A percentile compares a stretch with the other conserved stretches of the same genome.
These are phyloP conservation scores for Pristionchus entomophagus DNA, from an alignment of 2,888 invertebrate genomes.

Conservation along the genomic window DNA sequence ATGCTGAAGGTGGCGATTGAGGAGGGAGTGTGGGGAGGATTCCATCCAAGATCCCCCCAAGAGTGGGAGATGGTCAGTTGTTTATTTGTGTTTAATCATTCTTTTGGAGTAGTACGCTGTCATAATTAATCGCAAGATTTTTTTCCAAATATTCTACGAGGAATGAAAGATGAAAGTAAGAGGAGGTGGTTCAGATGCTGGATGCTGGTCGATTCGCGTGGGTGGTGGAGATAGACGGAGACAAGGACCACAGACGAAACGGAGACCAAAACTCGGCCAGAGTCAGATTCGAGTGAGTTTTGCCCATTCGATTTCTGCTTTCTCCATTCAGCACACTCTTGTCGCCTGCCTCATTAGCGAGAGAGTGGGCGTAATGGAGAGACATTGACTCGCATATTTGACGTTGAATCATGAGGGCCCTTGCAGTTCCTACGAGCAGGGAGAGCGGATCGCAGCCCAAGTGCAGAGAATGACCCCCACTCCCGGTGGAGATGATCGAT, in stretches of 20 bases:
- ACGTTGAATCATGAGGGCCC: neutral
- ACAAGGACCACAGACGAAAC: neutral
- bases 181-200: conserved; percentile 22
- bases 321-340: no score
- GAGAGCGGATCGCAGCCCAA: neutral
- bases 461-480: neutral
- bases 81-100: no score
- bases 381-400: neutral
- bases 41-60: neutral
- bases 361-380: no score
- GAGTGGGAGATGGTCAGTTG: conserved; percentile 7
- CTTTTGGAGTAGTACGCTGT: no score
- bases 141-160: no score
- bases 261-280: neutral
- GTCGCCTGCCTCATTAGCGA: no score
- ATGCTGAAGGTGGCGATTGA: conserved; percentile 12
- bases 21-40: conserved; percentile 33
- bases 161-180: no score
- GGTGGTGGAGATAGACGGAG: neutral
- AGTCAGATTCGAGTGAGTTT: conserved; percentile 1
- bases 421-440: conserved; percentile 26
- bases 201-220: conserved; percentile 21
- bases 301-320: no score
- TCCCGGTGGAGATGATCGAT: neutral
- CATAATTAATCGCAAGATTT: no score